phyloP scores from a whole-genome alignment of 2,113 vertebrate species.

The Eptesicus fuscus region DNA sequence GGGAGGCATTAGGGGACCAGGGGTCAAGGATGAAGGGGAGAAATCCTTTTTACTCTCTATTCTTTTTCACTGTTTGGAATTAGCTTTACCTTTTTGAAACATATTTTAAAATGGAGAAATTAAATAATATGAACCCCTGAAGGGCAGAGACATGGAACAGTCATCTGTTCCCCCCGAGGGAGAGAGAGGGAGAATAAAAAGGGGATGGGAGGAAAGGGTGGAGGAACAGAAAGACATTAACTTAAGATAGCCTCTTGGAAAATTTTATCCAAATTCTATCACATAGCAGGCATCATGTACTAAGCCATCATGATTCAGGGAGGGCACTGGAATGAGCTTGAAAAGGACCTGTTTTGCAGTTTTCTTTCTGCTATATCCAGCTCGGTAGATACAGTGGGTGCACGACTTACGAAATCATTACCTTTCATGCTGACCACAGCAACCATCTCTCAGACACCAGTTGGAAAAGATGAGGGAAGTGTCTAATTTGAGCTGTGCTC shows the following conservation, averaged over 20 bases:
- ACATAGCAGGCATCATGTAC: accelerated
- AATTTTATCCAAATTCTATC: background rate
- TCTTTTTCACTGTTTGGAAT: background rate
- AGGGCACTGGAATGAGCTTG: background rate
- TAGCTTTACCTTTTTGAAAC: background rate
- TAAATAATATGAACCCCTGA: background rate
- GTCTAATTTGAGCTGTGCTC: background rate
- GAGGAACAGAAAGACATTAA: background rate
- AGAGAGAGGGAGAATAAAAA: background rate
- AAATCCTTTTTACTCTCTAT: background rate
- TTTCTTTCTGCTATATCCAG: background rate
- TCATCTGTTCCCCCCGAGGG: accelerated
- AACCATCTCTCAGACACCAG: accelerated
- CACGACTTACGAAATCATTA: accelerated
- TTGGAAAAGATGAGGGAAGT: background rate
- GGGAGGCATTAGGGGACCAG: background rate
- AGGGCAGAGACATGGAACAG: background rate
- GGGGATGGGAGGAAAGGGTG: too few species aligned
- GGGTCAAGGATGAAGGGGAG: background rate
- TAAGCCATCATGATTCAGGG: accelerated
- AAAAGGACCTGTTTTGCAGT: background rate
- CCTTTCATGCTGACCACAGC: background rate
- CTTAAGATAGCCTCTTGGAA: background rate
- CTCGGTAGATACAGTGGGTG: accelerated
- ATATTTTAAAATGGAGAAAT: background rate